These are phyloP conservation scores for Cydia splendana DNA, from an alignment of 1,140 invertebrate species.

Conservation along the genomic window DNA sequence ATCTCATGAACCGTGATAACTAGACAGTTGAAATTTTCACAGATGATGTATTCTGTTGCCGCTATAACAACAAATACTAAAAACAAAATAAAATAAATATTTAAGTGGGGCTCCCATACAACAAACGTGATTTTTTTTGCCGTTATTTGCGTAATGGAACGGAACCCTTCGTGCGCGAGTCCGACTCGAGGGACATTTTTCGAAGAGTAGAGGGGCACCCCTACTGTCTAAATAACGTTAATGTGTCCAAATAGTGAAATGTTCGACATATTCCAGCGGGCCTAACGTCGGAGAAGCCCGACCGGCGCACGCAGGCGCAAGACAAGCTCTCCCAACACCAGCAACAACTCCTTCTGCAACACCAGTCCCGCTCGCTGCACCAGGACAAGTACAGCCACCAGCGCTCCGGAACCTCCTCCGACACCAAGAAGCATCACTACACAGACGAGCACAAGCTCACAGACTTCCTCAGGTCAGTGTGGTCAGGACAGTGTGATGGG, in stretches of 20 bases:
- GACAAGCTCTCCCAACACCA: conserved; percentile 71
- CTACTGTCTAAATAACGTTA: too few species aligned
- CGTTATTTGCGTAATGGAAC: too few species aligned
- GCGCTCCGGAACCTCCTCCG: conserved; percentile 51
- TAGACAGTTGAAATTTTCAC: too few species aligned
- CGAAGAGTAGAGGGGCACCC: neutral
- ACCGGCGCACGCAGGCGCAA: conserved; percentile 52
- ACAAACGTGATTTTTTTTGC: too few species aligned
- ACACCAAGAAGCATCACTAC: conserved; percentile 73
- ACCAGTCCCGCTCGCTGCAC: conserved; percentile 59
- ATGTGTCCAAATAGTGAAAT: neutral
- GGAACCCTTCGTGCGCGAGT: too few species aligned
- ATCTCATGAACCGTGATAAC: too few species aligned
- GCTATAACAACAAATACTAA: too few species aligned
- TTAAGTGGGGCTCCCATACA: too few species aligned
- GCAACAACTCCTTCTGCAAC: conserved; percentile 67
- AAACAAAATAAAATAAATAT: too few species aligned
- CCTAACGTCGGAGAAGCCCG: conserved; percentile 63
- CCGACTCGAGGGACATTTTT: too few species aligned
- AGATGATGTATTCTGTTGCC: too few species aligned
- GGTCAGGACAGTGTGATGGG: too few species aligned
- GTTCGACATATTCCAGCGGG: conserved; percentile 47
- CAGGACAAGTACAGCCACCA: conserved; percentile 68
- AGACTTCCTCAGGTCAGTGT: conserved; percentile 72
- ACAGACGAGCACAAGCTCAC: conserved; percentile 76